A percentile compares a stretch with the other conserved stretches of the same genome.
Evolutionary conservation across 2,888 invertebrate genomes (phyloP).

Genomic region (Epirrhoe alternata): DNA sequence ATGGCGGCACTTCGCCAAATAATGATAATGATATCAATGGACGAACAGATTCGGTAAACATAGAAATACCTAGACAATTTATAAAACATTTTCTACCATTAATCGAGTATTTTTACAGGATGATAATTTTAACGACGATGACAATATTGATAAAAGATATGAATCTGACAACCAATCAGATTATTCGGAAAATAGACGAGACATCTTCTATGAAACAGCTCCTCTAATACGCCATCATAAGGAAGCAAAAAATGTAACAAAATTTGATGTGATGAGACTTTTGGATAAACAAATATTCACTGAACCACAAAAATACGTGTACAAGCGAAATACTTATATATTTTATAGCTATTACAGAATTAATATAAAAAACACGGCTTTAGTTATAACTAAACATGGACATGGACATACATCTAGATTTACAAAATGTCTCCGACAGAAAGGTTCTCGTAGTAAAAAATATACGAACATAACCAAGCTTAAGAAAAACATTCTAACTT

Average conservation of each 20-base stretch:
- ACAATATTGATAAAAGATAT: constrained; percentile 1
- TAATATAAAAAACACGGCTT: constrained; percentile 4
- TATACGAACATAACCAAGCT: background rate
- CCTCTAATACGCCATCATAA: constrained; percentile 9
- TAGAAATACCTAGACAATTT: background rate
- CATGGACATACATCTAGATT: constrained; percentile 14
- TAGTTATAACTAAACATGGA: constrained; percentile 18
- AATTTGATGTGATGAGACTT: background rate
- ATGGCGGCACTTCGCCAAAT: constrained; percentile 11
- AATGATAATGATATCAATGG: constrained; percentile 4
- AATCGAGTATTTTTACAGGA: constrained; percentile 12
- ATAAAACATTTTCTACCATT: background rate
- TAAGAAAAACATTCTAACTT: constrained; percentile 9
- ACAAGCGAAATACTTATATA: background rate
- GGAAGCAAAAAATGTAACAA: background rate
- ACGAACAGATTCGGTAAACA: constrained; percentile 16
- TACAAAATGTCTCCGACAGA: constrained; percentile 25
- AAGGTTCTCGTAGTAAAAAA: constrained; percentile 16
- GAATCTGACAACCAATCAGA: constrained; percentile 21
- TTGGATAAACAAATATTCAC: constrained; percentile 2
- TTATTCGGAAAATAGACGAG: constrained; percentile 9
- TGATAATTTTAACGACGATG: background rate
- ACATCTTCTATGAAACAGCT: constrained; percentile 13
- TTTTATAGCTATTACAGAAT: constrained; percentile 27
- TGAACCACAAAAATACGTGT: background rate